Conservation (phyloP, 23 tunicate species). For the Aplidium turbinatum region DNA sequence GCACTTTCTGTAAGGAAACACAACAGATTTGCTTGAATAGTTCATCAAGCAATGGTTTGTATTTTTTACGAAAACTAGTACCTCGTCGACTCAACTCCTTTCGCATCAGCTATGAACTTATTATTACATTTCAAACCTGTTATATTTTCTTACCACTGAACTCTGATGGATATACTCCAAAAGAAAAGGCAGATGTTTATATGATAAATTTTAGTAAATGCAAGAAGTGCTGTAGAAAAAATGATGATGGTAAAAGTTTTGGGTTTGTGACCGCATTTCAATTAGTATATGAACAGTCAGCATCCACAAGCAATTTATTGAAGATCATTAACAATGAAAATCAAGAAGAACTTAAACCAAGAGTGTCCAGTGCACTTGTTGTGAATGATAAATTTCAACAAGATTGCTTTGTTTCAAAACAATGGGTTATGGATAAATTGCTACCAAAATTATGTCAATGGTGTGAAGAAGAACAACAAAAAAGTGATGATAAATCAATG, state of each 20-base stretch:
- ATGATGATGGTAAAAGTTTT: no score
- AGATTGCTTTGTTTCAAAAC: conserved; percentile 50
- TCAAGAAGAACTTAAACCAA: no score
- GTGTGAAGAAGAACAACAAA: conserved; percentile 36
- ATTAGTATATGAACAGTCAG: no score
- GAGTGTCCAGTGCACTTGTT: no score
- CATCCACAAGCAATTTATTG: background rate
- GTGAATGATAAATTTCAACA: no score
- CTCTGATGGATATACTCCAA: background rate
- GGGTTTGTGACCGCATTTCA: no score
- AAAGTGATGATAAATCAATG: background rate
- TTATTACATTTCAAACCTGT: background rate
- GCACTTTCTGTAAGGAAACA: background rate
- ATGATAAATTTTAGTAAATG: background rate
- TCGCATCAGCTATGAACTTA: conserved; percentile 25
- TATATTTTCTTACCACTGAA: conserved; percentile 27
- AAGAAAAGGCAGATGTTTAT: background rate
- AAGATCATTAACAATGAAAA: no score
- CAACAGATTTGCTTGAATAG: background rate
- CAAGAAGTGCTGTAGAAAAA: background rate
- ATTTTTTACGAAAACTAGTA: conserved; percentile 41
- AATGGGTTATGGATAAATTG: conserved; percentile 60
- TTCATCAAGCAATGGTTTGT: background rate
- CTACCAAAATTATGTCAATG: conserved; percentile 56
- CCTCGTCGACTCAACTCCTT: conserved; percentile 49